These are phyloP conservation scores for Drosophila kikkawai DNA, from an alignment of 1,140 invertebrate species.

Conservation along the genomic window DNA sequence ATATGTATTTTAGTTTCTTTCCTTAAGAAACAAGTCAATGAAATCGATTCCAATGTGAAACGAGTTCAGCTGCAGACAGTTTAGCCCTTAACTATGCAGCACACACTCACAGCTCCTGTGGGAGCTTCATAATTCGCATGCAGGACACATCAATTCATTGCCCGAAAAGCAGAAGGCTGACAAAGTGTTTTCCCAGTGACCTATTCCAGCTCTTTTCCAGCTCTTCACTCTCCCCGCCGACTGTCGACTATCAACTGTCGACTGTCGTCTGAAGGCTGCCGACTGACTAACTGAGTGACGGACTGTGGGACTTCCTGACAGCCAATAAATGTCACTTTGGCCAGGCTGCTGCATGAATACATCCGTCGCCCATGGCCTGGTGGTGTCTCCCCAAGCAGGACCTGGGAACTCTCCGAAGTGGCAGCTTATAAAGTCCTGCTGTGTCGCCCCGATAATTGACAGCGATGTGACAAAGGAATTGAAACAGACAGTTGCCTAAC, in stretches of 20 bases:
- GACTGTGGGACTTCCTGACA: constrained; percentile 60
- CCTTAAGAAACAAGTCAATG: background rate
- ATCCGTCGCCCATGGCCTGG: constrained; percentile 29
- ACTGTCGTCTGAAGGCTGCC: background rate
- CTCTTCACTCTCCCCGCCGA: background rate
- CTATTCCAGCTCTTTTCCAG: constrained; percentile 11
- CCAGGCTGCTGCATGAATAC: constrained; percentile 59
- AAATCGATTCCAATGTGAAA: constrained; percentile 1
- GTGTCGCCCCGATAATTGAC: constrained; percentile 78
- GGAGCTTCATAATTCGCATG: constrained; percentile 59
- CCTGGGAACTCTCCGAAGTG: constrained; percentile 56
- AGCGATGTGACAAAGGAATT: constrained; percentile 66
- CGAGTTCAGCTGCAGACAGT: constrained; percentile 7
- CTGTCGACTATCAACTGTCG: background rate
- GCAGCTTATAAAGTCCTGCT: constrained; percentile 74
- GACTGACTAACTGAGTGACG: constrained; percentile 36
- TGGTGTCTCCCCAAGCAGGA: constrained; percentile 30
- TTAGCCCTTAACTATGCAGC: constrained; percentile 1
- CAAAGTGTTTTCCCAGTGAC: constrained; percentile 54
- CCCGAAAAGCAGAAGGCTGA: constrained; percentile 48
- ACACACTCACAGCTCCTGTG: constrained; percentile 1
- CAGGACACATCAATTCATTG: constrained; percentile 74
- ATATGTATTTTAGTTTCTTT: background rate
- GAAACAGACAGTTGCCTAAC: constrained; percentile 53
- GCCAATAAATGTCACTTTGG: constrained; percentile 78